Evolutionary conservation across 2,888 invertebrate genomes (phyloP).

Genomic region (Callyntrura sp.): DNA sequence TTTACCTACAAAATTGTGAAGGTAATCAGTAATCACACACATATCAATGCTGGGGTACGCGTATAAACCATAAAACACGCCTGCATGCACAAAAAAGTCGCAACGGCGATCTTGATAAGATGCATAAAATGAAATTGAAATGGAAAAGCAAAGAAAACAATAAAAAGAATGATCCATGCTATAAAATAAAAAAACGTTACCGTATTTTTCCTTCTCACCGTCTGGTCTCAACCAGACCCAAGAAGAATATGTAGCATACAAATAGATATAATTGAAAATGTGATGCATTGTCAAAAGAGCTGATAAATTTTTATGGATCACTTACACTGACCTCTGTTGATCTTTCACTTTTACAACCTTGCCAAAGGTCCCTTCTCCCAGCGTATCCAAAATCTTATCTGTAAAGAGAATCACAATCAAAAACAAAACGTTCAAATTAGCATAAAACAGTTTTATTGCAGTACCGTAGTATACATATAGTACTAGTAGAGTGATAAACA

Average conservation of each 20-base stretch:
- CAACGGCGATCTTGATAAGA: background rate
- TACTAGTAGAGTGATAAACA: background rate
- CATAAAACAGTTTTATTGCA: constrained; percentile 25
- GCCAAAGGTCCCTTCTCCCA: constrained; percentile 99
- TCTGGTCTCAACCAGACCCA: background rate
- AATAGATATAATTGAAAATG: background rate
- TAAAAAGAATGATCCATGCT: background rate
- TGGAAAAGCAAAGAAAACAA: background rate
- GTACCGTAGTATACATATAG: background rate
- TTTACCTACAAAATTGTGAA: constrained; percentile 33
- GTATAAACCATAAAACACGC: constrained; percentile 2
- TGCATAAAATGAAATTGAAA: background rate
- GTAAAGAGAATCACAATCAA: constrained; percentile 87
- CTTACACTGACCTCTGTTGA: constrained; percentile 93
- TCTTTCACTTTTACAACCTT: constrained; percentile 99
- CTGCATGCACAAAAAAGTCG: constrained; percentile 36
- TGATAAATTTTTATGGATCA: constrained; percentile 48
- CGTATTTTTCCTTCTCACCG: constrained; percentile 10
- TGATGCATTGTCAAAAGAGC: background rate
- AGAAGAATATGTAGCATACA: background rate
- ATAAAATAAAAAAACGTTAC: background rate
- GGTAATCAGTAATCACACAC: too few species aligned
- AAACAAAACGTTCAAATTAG: constrained; percentile 42
- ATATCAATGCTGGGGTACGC: too few species aligned
- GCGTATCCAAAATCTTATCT: constrained; percentile 99